Conservation (phyloP, 2,113 vertebrate species). For the Dolichallabes microphthalmus region DNA sequence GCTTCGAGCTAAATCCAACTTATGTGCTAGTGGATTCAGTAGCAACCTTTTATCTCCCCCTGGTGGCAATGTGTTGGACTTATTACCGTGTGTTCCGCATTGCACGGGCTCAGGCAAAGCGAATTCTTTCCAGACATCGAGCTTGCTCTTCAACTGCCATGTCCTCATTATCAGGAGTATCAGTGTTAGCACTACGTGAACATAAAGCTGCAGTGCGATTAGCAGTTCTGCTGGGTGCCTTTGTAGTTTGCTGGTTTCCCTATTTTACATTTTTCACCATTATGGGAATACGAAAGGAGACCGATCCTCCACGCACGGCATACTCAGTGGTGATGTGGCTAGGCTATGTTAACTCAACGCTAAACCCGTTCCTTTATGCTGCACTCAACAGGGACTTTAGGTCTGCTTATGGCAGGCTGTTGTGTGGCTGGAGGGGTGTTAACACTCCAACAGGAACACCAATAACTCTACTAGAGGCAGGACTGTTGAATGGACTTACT, state of each 20-base stretch:
- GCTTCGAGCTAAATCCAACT: conserved; percentile 79
- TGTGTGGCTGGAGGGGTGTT: conserved; percentile 64
- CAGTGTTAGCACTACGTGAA: conserved; percentile 71
- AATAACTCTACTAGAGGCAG: conserved; percentile 52
- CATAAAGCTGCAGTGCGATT: conserved; percentile 78
- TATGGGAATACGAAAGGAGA: conserved; percentile 71
- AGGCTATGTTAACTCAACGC: conserved; percentile 90
- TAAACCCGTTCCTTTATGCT: conserved; percentile 91
- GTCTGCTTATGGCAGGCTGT: conserved; percentile 76
- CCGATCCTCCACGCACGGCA: conserved; percentile 61
- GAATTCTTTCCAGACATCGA: conserved; percentile 75
- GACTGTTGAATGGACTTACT: conserved; percentile 59
- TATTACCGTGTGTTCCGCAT: conserved; percentile 89
- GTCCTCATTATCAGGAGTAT: conserved; percentile 63
- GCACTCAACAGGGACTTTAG: conserved; percentile 89
- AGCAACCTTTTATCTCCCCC: conserved; percentile 89
- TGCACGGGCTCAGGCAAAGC: conserved; percentile 85
- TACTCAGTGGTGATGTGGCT: conserved; percentile 78
- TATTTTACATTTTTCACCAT: conserved; percentile 85
- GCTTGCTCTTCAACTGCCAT: conserved; percentile 51
- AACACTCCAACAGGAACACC: conserved; percentile 42
- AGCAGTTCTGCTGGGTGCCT: conserved; percentile 81
- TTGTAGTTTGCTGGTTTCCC: conserved; percentile 86
- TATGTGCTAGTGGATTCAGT: conserved; percentile 84
- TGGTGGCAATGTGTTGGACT: conserved; percentile 88